phyloP scores from a whole-genome alignment of 2,888 invertebrate genomes.

The Holacanthella duospinosa region DNA sequence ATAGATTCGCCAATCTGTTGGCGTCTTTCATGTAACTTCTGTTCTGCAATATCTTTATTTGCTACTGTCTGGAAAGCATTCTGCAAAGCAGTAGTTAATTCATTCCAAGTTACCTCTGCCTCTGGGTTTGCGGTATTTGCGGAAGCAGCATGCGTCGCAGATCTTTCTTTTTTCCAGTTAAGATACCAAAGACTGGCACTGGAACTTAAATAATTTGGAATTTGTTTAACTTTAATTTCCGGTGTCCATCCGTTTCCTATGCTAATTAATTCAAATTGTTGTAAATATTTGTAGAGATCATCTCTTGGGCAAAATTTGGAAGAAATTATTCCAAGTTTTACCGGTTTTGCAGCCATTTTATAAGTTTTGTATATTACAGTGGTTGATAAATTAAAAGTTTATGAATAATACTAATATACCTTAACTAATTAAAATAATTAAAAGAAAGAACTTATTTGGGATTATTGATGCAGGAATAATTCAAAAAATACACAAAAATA shows the following conservation, averaged over 20 bases:
- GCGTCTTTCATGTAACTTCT: background rate
- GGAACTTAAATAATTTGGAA: background rate
- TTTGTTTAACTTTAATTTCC: background rate
- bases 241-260: background rate
- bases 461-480: too few species aligned
- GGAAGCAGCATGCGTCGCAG: background rate
- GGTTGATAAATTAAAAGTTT: too few species aligned
- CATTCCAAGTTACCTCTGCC: background rate
- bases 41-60: background rate
- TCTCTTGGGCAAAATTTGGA: background rate
- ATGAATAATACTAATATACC: too few species aligned
- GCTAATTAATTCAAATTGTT: background rate
- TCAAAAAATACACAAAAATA: too few species aligned
- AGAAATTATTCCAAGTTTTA: background rate
- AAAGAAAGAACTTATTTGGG: too few species aligned
- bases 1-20: background rate
- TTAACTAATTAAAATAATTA: too few species aligned
- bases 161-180: background rate
- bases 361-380: too few species aligned
- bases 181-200: background rate
- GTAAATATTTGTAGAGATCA: background rate
- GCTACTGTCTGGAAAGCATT: background rate
- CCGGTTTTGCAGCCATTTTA: too few species aligned
- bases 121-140: background rate
- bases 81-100: slow-evolving; percentile 1